These are phyloP conservation scores for Myopa testacea DNA, from an alignment of 2,888 invertebrate genomes.

Conservation along the genomic window DNA sequence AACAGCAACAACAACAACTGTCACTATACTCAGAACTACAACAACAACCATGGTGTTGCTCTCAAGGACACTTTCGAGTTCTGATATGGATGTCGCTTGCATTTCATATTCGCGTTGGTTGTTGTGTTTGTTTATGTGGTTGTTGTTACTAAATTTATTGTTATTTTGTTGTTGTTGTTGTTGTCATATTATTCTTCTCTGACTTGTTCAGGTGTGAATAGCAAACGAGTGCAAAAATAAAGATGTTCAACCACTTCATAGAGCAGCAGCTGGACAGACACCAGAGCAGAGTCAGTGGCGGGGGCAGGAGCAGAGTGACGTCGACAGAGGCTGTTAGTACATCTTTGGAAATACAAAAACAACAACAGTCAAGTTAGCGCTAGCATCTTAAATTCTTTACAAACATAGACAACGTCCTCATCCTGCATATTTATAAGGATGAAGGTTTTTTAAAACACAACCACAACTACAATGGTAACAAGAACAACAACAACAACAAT, in stretches of 20 bases:
- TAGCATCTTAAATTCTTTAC: background rate
- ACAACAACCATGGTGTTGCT: conserved; percentile 43
- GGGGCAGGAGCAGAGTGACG: background rate
- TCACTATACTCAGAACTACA: conserved; percentile 42
- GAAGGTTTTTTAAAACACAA: background rate
- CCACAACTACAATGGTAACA: background rate
- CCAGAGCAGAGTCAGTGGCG: background rate
- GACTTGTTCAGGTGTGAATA: conserved; percentile 24
- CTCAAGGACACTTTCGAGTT: conserved; percentile 48
- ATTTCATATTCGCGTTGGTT: conserved; percentile 40
- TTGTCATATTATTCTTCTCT: background rate
- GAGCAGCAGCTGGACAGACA: background rate
- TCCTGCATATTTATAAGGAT: conserved; percentile 22
- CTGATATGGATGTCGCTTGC: conserved; percentile 35
- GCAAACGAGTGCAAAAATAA: conserved; percentile 14
- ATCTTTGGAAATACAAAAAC: background rate
- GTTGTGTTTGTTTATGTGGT: background rate
- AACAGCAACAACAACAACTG: too few species aligned
- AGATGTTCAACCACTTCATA: conserved; percentile 23
- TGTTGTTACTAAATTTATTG: background rate
- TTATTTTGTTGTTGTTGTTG: conserved; percentile 6
- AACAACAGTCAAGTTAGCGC: background rate
- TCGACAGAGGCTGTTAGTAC: background rate
- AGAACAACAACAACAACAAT: background rate
- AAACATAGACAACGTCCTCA: conserved; percentile 7